Evolutionary conservation across 2,797 vertebrate genomes (phyloP).

Genomic region (Poeciliopsis turneri): DNA sequence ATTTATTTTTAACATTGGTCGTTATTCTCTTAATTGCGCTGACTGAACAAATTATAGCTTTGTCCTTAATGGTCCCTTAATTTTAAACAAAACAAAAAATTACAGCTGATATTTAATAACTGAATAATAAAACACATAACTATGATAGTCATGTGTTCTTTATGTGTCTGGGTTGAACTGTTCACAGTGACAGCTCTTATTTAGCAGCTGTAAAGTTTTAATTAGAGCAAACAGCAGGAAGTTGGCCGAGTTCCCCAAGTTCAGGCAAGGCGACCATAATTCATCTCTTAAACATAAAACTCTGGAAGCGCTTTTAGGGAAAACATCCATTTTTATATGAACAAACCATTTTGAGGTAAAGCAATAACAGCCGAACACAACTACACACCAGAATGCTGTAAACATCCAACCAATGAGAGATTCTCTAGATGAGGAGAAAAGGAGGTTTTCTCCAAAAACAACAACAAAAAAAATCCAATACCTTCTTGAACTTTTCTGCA

Average conservation of each 20-base stretch:
- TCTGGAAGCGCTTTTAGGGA: background rate
- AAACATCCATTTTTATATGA: background rate
- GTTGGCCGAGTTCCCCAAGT: background rate
- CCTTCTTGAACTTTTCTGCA: constrained; percentile 15
- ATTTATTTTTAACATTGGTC: too few relatives aligned
- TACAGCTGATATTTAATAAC: constrained; percentile 6
- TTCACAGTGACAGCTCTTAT: background rate
- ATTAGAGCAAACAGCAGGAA: background rate
- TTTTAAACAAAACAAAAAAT: constrained; percentile 14
- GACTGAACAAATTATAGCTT: too few relatives aligned
- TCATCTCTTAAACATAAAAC: background rate
- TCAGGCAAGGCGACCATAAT: background rate
- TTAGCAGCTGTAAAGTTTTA: background rate
- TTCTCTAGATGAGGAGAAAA: background rate
- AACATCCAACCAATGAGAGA: background rate
- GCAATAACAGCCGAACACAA: background rate
- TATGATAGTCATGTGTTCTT: background rate
- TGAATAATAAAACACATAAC: background rate
- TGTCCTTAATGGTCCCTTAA: background rate
- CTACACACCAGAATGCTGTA: background rate
- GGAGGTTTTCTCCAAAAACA: background rate
- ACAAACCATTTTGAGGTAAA: background rate
- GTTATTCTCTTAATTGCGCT: too few relatives aligned
- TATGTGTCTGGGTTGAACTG: background rate
- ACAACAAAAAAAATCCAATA: background rate